These are phyloP conservation scores for Nasonia giraulti DNA, from an alignment of 1,140 invertebrate species.

Conservation along the genomic window DNA sequence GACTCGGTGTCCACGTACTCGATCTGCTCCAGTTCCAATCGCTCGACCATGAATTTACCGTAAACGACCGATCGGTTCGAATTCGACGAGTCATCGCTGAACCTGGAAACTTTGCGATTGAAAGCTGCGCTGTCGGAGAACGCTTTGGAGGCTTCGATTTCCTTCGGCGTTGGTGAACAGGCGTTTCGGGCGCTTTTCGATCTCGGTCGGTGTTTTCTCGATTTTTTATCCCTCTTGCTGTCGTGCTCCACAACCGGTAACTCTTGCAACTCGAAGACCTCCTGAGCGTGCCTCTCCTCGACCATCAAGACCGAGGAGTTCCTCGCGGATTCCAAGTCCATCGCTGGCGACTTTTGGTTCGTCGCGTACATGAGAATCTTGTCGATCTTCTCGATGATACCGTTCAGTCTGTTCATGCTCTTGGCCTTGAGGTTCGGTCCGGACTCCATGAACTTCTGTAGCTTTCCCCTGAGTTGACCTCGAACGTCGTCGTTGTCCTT, in stretches of 20 bases:
- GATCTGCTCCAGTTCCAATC: constrained; percentile 13
- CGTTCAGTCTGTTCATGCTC: constrained; percentile 64
- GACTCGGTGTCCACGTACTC: background rate
- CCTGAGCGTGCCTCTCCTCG: background rate
- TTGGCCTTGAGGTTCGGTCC: constrained; percentile 60
- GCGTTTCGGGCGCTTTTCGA: constrained; percentile 54
- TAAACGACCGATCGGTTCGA: background rate
- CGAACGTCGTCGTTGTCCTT: constrained; percentile 23
- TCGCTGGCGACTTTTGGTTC: constrained; percentile 56
- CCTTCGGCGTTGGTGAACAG: constrained; percentile 40
- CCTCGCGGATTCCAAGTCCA: constrained; percentile 60
- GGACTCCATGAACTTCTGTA: constrained; percentile 59
- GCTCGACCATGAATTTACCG: constrained; percentile 4
- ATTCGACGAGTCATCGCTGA: constrained; percentile 44
- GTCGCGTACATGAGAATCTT: constrained; percentile 66
- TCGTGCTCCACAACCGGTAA: background rate
- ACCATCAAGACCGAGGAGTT: constrained; percentile 8
- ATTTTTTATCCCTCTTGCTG: background rate
- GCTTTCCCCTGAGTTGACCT: constrained; percentile 52
- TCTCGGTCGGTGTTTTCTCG: constrained; percentile 30
- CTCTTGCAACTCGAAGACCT: constrained; percentile 13
- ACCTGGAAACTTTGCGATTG: constrained; percentile 47
- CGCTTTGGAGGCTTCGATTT: constrained; percentile 51
- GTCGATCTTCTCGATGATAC: constrained; percentile 71
- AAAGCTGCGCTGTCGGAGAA: constrained; percentile 56